Conservation (phyloP, 2,113 vertebrate genomes). For the Caranx melampygus region DNA sequence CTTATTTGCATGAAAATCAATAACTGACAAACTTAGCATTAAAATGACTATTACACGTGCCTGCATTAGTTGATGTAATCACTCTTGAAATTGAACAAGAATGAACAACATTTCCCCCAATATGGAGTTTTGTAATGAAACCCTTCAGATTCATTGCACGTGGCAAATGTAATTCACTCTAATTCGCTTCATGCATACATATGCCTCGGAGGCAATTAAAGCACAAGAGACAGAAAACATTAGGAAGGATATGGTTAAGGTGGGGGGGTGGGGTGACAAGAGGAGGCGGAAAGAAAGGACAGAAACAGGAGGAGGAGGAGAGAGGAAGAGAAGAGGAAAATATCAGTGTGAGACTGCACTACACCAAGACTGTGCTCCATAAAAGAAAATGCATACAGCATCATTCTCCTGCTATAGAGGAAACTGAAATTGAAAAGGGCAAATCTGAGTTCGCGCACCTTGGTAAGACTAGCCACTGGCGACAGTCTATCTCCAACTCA, state of each 20-base stretch:
- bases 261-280: background rate
- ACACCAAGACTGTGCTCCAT: conserved; percentile 44
- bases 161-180: conserved; percentile 32
- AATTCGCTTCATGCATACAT: conserved; percentile 33
- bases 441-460: conserved; percentile 78
- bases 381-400: conserved; percentile 74
- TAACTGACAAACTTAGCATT: conserved; percentile 8
- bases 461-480: conserved; percentile 78
- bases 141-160: background rate
- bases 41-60: background rate
- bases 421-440: conserved; percentile 82
- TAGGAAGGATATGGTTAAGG: conserved; percentile 4
- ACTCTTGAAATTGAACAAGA: conserved; percentile 5
- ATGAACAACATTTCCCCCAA: conserved; percentile 1
- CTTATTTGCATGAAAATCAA: conserved; percentile 41
- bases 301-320: background rate
- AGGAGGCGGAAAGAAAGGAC: conserved; percentile 18
- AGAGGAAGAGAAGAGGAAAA: conserved; percentile 13
- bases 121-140: conserved; percentile 21
- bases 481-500: conserved; percentile 77
- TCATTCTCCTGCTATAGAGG: conserved; percentile 66
- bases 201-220: conserved; percentile 29
- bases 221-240: conserved; percentile 19
- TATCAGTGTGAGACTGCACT: conserved; percentile 40
- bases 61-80: conserved; percentile 19